Evolutionary conservation across 2,888 invertebrate genomes (phyloP).

Genomic region (Catocala sponsa): DNA sequence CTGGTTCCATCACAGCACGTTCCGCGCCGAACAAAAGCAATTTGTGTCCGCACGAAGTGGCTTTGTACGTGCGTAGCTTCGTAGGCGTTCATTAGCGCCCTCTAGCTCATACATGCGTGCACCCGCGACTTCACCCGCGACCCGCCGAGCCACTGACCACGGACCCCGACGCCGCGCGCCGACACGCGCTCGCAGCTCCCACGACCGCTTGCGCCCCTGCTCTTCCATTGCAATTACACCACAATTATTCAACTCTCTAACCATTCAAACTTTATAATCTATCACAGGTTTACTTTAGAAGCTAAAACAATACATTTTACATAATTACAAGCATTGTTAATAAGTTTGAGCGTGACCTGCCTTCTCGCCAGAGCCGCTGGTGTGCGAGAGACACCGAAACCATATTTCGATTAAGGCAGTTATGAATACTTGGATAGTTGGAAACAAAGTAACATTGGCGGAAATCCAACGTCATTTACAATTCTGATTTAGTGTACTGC

Average conservation of each 20-base stretch:
- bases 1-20: constrained; percentile 75
- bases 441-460: constrained; percentile 81
- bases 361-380: constrained; percentile 27
- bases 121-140: constrained; percentile 59
- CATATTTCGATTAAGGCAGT: constrained; percentile 69
- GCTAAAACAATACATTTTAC: constrained; percentile 42
- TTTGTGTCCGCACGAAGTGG: constrained; percentile 84
- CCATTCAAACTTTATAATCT: constrained; percentile 36
- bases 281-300: constrained; percentile 48
- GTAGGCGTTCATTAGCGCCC: constrained; percentile 83
- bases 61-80: constrained; percentile 81
- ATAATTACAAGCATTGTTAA: constrained; percentile 26
- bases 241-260: constrained; percentile 64
- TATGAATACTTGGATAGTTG: constrained; percentile 69
- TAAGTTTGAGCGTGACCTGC: constrained; percentile 23
- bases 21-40: constrained; percentile 83
- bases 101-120: constrained; percentile 66
- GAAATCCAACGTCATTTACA: constrained; percentile 80
- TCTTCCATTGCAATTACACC: constrained; percentile 56
- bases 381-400: constrained; percentile 55
- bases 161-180: constrained; percentile 65
- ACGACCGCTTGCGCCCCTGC: constrained; percentile 52
- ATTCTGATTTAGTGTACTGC: constrained; percentile 76
- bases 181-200: constrained; percentile 68
- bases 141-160: constrained; percentile 73